Base-by-base conservation (phyloP, 2,113 vertebrate species). In the Edolisoma coerulescens region DNA sequence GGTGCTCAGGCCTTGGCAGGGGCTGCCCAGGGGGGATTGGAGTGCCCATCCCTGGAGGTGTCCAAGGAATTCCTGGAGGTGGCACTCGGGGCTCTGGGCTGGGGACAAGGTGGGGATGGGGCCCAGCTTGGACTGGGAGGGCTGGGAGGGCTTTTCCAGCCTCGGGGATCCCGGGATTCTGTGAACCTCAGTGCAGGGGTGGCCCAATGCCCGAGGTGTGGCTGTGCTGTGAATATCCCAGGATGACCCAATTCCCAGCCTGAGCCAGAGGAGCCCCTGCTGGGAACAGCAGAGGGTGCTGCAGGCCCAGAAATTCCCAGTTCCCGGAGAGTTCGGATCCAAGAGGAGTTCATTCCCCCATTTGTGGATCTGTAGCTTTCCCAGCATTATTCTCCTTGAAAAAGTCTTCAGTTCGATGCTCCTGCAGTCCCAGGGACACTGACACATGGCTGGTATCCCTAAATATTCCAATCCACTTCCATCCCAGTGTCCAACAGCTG, bases 271-370 rank as follows among this genome's bases (percentile, higher is more conserved):
- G 33, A 5, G 50, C 11, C 45, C 17, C 4, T 1, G 21, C 0
- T 6, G 8, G 7, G 37, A 42, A 74, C 95, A 65, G 90, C 94
- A 97, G 90, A 92, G 95, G 92, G 90, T 63, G 92, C 95, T 95
- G 11, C 71, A 70, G 45, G 71, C 8, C 42, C 61, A 16, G 12
- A 7, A 23, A 37, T 12, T 12, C 56, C 87, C 24, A 21, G 2
- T 21, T 9, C 2, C 53, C 2, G 1, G 20, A 3, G 10, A 5
- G 8, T 1, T 0, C 3, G 22, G 5, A 28, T 5, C 9, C 13
- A 12, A 0, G 9, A n/a, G 12, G 4, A 1, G 2, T 0, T 54
- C 59, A 8, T 6, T 20, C 23, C 12, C 20, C 1, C 0, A 3
- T 19, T 28, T 10, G 16, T 1, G 1, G 5, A 33, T 16, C n/a